Percentiles rank a stretch among this genome's conserved stretches.
Evolutionary conservation across 1,140 invertebrate genomes (phyloP).

Genomic region (Camponotus pennsylvanicus): DNA sequence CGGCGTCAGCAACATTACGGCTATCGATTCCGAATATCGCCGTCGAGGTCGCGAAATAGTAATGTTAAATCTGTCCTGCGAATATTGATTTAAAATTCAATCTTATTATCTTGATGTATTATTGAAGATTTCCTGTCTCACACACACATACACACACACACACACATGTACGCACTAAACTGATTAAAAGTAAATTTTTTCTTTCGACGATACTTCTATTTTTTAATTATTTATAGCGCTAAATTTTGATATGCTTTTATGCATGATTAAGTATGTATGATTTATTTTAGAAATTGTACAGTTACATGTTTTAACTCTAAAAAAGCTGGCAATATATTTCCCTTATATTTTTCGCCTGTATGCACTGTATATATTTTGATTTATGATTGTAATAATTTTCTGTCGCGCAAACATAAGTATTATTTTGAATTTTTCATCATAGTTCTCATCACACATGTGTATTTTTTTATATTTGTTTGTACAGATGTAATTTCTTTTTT

Average conservation of each 20-base stretch:
- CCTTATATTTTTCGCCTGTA: neutral
- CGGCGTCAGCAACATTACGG: slow-evolving; percentile 43
- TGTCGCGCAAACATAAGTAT: neutral
- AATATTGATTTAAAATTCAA: slow-evolving; percentile 8
- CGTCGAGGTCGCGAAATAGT: slow-evolving; percentile 7
- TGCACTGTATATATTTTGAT: neutral
- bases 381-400: neutral
- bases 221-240: neutral
- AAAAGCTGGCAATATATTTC: neutral
- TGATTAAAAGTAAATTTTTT: neutral
- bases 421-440: neutral
- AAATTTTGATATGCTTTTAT: neutral
- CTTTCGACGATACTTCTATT: neutral
- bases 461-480: slow-evolving; percentile 3
- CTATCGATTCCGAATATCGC: slow-evolving; percentile 38
- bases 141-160: no score
- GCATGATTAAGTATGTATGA: neutral
- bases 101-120: neutral
- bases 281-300: neutral
- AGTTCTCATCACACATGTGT: neutral
- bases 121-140: neutral
- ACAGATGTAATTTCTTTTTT: neutral
- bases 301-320: neutral
- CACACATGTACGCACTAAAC: neutral
- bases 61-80: slow-evolving; percentile 13